Conservation (phyloP, 2,113 vertebrate genomes). For the Brienomyrus longianalis region DNA sequence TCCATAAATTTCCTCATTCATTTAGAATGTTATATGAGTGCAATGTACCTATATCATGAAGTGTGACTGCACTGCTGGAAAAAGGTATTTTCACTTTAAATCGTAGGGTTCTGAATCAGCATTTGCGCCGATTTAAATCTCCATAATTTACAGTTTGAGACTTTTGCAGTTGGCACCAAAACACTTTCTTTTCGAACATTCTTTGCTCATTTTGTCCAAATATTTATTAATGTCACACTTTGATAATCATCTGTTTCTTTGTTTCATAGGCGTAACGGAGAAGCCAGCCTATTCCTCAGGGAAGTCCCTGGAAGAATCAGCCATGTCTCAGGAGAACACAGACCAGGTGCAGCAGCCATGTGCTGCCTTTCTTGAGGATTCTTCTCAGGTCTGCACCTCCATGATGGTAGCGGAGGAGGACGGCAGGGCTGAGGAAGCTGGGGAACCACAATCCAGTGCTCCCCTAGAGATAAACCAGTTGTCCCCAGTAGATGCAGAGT, state of each 20-base stretch:
- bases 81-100: not conserved
- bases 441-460: constrained; percentile 30
- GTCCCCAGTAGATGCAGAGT: constrained; percentile 20
- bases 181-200: not conserved
- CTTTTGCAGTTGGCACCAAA: not conserved
- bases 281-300: constrained; percentile 53
- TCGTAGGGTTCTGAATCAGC: not conserved
- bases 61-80: not conserved
- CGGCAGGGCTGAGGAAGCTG: constrained; percentile 26
- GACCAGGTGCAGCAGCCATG: constrained; percentile 51
- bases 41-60: not conserved
- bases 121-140: not conserved
- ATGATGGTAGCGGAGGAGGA: constrained; percentile 57
- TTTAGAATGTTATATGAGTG: not conserved
- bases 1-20: not conserved
- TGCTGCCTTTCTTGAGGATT: constrained; percentile 42
- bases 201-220: not conserved
- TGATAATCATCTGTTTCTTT: constrained; percentile 11
- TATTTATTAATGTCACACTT: not conserved
- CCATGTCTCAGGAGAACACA: constrained; percentile 53
- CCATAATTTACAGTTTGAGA: not conserved
- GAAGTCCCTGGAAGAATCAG: constrained; percentile 54
- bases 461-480: constrained; percentile 33
- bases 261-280: constrained; percentile 61
- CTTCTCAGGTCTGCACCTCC: constrained; percentile 44